Conservation (phyloP, 2,888 invertebrate species). For the Cecidostiba fungosa region DNA sequence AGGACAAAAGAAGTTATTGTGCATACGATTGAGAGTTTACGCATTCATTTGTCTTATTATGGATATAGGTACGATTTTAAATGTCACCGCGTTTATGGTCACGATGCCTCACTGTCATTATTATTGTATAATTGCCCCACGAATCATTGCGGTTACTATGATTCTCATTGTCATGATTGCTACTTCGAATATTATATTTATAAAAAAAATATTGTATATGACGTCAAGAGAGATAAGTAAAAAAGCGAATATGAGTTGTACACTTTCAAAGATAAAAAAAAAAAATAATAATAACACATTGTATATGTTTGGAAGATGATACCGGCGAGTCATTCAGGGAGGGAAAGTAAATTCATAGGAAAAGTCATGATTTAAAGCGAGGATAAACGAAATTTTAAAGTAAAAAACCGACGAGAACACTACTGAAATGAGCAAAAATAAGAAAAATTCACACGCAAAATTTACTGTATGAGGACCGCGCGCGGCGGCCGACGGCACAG, state of each 20-base stretch:
- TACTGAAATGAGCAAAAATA: conserved; percentile 65
- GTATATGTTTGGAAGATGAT: conserved; percentile 67
- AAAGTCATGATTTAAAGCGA: conserved; percentile 52
- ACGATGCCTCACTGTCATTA: conserved; percentile 74
- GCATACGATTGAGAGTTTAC: conserved; percentile 76
- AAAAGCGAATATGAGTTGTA: conserved; percentile 77
- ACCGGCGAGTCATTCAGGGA: conserved; percentile 69
- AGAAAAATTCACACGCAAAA: conserved; percentile 77
- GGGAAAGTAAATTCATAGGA: conserved; percentile 69
- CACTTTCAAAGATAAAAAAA: conserved; percentile 75
- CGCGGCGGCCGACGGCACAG: conserved; percentile 75
- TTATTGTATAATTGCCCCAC: conserved; percentile 70
- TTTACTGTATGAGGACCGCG: conserved; percentile 75
- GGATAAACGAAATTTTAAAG: conserved; percentile 66
- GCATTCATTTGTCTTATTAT: conserved; percentile 67
- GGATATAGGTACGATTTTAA: conserved; percentile 72
- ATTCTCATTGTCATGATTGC: conserved; percentile 76
- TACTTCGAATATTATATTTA: conserved; percentile 71
- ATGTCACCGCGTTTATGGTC: conserved; percentile 72
- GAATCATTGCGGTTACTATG: conserved; percentile 76
- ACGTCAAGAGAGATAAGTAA: conserved; percentile 70
- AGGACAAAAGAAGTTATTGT: conserved; percentile 77
- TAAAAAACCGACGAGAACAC: conserved; percentile 65
- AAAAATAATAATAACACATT: conserved; percentile 60
- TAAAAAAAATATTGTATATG: conserved; percentile 76